Evolutionary conservation across 2,888 invertebrate genomes (phyloP).

Genomic region (Drosophila algonquin): DNA sequence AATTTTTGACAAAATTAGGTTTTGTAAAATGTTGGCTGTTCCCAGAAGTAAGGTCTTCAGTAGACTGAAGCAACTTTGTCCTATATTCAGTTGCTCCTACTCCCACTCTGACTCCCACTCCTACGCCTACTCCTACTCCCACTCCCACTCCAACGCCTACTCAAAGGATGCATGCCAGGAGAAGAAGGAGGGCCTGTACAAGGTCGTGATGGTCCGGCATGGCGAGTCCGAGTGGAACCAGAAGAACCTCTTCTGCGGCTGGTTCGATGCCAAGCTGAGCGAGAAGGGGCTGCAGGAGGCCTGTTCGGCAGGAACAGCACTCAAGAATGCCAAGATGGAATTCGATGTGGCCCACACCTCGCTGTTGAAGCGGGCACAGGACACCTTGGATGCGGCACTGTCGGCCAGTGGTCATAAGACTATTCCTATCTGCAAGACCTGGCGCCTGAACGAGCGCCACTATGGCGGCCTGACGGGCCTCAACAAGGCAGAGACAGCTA

Average conservation of each 20-base stretch:
- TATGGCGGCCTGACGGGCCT: constrained; percentile 94
- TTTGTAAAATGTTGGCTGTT: constrained; percentile 31
- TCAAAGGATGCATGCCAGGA: not conserved
- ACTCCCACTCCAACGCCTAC: not conserved
- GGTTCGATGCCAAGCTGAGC: constrained; percentile 89
- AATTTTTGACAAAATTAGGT: constrained; percentile 17
- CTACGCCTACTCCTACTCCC: not conserved
- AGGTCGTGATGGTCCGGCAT: constrained; percentile 90
- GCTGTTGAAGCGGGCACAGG: constrained; percentile 90
- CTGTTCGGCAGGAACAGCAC: constrained; percentile 89
- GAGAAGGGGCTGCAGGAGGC: constrained; percentile 85
- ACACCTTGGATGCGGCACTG: constrained; percentile 89
- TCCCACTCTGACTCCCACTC: not conserved
- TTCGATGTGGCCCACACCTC: constrained; percentile 94
- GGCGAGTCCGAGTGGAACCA: constrained; percentile 91
- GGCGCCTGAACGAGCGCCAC: constrained; percentile 94
- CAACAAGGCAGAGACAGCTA: constrained; percentile 94
- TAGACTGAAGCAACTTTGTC: not conserved
- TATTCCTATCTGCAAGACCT: constrained; percentile 89
- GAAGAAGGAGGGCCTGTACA: constrained; percentile 83
- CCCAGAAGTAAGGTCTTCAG: constrained; percentile 15
- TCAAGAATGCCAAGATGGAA: constrained; percentile 89
- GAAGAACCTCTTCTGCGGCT: constrained; percentile 90
- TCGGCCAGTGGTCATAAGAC: constrained; percentile 88
- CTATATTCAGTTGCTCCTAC: not conserved